A percentile compares a stretch with the other conserved stretches of the same genome.
phyloP scores from a whole-genome alignment of 2,888 invertebrate genomes.

The Andrena hattorfiana region DNA sequence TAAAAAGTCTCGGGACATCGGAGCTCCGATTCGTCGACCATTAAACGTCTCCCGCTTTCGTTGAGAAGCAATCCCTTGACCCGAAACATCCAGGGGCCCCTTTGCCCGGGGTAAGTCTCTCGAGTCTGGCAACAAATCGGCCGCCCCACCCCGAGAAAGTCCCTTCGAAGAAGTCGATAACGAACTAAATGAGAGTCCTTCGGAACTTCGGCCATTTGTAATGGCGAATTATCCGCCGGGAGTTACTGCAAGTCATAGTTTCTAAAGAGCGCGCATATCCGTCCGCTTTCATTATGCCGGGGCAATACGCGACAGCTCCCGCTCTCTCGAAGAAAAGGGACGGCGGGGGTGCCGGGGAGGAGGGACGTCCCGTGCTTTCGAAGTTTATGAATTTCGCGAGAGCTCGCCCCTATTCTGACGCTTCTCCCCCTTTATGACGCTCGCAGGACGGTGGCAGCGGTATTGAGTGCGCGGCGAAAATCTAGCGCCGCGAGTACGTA shows the following conservation, averaged over 20 bases:
- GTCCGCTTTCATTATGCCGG: constrained; percentile 73
- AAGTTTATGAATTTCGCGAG: constrained; percentile 78
- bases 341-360: background rate
- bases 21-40: background rate
- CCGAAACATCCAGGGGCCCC: constrained; percentile 13
- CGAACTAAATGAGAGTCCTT: constrained; percentile 76
- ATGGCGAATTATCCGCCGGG: constrained; percentile 79
- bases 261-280: constrained; percentile 71
- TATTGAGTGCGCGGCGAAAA: constrained; percentile 63
- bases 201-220: constrained; percentile 81
- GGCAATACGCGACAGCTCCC: constrained; percentile 48
- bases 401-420: constrained; percentile 60
- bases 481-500: constrained; percentile 51
- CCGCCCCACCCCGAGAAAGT: constrained; percentile 32
- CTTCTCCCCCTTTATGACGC: constrained; percentile 52
- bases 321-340: constrained; percentile 55
- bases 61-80: constrained; percentile 12
- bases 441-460: constrained; percentile 18
- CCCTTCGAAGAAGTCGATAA: constrained; percentile 77
- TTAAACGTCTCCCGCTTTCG: background rate
- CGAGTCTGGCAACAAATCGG: constrained; percentile 38
- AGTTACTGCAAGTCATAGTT: constrained; percentile 79
- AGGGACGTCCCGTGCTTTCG: constrained; percentile 16
- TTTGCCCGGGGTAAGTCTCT: constrained; percentile 22
- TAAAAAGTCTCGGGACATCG: background rate